These are phyloP conservation scores for Bacillus rossius DNA, from an alignment of 1,140 invertebrate genomes.

Conservation along the genomic window DNA sequence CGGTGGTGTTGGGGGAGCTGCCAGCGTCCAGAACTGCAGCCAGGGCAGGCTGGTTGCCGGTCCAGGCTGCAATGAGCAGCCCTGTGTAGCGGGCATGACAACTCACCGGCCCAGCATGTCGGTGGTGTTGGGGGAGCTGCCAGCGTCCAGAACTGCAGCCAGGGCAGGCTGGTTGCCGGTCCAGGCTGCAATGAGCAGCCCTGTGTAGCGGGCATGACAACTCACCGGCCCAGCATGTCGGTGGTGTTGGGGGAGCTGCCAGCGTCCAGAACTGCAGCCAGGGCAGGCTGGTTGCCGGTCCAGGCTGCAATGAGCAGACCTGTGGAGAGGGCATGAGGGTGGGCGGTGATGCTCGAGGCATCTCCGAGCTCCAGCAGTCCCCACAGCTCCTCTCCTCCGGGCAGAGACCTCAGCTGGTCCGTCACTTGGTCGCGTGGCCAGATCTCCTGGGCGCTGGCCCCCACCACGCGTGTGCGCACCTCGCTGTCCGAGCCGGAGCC, in stretches of 20 bases:
- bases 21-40: no score
- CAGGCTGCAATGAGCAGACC: conserved; percentile 46
- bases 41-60: no score
- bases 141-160: no score
- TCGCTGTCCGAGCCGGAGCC: conserved; percentile 45
- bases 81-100: no score
- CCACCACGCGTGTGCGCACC: conserved; percentile 25
- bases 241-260: conserved; percentile 39
- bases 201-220: no score
- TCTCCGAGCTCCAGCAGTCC: conserved; percentile 42
- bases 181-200: no score
- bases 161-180: no score
- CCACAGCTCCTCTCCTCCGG: conserved; percentile 45
- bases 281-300: conserved; percentile 41
- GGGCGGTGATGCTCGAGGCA: conserved; percentile 22
- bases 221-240: conserved; percentile 48
- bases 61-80: no score
- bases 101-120: no score
- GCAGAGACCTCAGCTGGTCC: conserved; percentile 27
- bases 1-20: no score
- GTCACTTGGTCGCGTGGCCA: conserved; percentile 7
- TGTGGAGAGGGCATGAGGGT: conserved; percentile 23
- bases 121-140: no score
- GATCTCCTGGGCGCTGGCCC: background rate
- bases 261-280: conserved; percentile 40